phyloP scores from a whole-genome alignment of 2,113 vertebrate species.

The Microcebus murinus region DNA sequence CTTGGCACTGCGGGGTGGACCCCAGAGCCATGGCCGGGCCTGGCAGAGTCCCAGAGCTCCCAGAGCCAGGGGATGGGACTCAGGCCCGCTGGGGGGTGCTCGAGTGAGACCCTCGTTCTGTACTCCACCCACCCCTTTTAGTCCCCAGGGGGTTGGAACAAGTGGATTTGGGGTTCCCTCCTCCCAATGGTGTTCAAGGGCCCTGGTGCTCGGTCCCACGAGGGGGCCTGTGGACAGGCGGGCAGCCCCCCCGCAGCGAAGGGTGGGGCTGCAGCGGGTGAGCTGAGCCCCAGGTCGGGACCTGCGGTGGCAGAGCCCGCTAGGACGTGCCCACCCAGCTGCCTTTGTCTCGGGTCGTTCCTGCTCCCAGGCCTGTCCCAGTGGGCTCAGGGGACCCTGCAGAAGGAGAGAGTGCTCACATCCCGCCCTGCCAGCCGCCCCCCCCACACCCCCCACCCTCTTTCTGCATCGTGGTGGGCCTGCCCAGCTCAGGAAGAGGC shows the following conservation, averaged over 20 bases:
- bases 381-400: not conserved
- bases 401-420: not conserved
- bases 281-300: not conserved
- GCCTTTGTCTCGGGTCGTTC: not conserved
- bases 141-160: not conserved
- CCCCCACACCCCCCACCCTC: not conserved
- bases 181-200: not conserved
- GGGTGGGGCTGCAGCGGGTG: too few relatives aligned
- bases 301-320: not conserved
- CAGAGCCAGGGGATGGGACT: not conserved
- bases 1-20: not conserved
- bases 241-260: not conserved
- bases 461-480: not conserved
- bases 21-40: not conserved
- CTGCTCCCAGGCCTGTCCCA: rapidly evolving
- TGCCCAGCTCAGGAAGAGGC: not conserved
- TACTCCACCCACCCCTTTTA: not conserved
- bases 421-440: rapidly evolving
- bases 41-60: not conserved
- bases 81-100: rapidly evolving
- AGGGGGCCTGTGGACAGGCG: not conserved
- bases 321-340: too few relatives aligned
- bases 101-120: rapidly evolving
- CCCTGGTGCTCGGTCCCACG: not conserved
- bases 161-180: not conserved